These are phyloP conservation scores for Halichoeres trimaculatus DNA, from an alignment of 2,113 vertebrate genomes.

Conservation along the genomic window DNA sequence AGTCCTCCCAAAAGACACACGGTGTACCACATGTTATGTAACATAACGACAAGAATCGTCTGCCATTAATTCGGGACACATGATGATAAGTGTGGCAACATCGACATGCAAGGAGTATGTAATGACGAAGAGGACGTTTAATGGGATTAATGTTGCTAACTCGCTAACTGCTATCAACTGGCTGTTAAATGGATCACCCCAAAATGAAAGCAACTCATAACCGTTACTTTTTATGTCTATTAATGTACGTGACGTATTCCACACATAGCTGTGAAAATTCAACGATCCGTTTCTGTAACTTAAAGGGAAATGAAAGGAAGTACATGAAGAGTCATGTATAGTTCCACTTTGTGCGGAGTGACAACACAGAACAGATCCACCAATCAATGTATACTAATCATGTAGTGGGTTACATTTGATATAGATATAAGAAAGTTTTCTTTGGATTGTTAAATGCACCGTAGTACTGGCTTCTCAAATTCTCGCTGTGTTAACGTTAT, in stretches of 20 bases:
- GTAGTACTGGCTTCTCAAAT: background rate
- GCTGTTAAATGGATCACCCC: background rate
- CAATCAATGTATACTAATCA: background rate
- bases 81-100: too few species aligned
- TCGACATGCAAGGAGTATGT: background rate
- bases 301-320: too few species aligned
- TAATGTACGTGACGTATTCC: background rate
- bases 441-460: background rate
- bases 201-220: background rate
- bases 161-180: constrained; percentile 14
- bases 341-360: background rate
- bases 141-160: constrained; percentile 43
- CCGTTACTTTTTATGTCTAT: background rate
- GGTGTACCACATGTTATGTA: background rate
- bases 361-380: background rate
- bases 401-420: background rate
- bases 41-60: rapidly evolving
- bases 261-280: background rate
- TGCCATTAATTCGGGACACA: too few species aligned
- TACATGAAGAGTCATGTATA: constrained; percentile 4
- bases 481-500: background rate
- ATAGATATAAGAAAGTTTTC: background rate
- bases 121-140: constrained; percentile 8
- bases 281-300: background rate
- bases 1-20: too few species aligned